Evolutionary conservation across 2,888 invertebrate species (phyloP).

Genomic region (Halictus quadricinctus): DNA sequence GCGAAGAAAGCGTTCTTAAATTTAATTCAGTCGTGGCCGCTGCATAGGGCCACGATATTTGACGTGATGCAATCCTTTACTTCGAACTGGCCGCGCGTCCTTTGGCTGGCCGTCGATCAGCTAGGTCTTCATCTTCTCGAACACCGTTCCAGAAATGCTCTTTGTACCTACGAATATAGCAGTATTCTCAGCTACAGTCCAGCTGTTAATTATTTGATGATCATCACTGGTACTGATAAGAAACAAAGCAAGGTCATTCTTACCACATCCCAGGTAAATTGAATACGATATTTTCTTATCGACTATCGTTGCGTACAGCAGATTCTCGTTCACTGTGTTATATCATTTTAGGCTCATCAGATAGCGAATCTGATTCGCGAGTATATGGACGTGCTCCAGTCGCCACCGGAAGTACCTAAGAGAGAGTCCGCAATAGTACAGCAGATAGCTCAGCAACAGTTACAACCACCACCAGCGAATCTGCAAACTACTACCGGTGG

Average conservation of each 20-base stretch:
- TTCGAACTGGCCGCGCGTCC: constrained; percentile 95
- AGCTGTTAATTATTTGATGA: constrained; percentile 95
- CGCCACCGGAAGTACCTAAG: constrained; percentile 80
- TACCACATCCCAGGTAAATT: constrained; percentile 93
- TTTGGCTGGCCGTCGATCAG: constrained; percentile 97
- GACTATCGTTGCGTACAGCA: neutral
- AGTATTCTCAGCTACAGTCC: constrained; percentile 96
- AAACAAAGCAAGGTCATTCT: constrained; percentile 97
- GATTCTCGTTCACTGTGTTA: neutral
- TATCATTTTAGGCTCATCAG: constrained; percentile 90
- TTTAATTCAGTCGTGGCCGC: constrained; percentile 95
- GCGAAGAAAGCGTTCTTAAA: constrained; percentile 97
- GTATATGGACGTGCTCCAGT: constrained; percentile 88
- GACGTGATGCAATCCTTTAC: constrained; percentile 99
- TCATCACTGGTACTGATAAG: constrained; percentile 94
- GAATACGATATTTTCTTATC: neutral
- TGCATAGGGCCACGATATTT: constrained; percentile 96
- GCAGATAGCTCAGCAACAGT: constrained; percentile 74
- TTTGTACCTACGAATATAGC: constrained; percentile 95
- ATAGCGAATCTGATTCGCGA: constrained; percentile 96
- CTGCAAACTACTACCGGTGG: constrained; percentile 66
- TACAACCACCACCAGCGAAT: constrained; percentile 63
- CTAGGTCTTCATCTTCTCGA: constrained; percentile 95
- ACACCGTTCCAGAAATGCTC: constrained; percentile 92
- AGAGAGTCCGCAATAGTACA: constrained; percentile 77